phyloP scores from a whole-genome alignment of 2,797 vertebrate species.

The Bovichtus diacanthus region DNA sequence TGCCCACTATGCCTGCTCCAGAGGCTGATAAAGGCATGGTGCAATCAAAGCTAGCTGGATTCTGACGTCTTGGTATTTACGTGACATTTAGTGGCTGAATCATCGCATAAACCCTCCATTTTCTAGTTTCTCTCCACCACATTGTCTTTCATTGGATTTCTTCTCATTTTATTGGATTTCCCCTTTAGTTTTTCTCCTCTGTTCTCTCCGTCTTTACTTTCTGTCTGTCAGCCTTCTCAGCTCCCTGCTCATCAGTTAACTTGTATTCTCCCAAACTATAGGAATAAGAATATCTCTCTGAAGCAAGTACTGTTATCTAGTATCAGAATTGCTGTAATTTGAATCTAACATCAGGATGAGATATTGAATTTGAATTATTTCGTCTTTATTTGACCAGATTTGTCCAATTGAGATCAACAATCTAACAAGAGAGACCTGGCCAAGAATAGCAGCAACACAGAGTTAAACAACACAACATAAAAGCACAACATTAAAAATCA shows the following conservation, averaged over 20 bases:
- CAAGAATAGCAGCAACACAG: too few relatives aligned
- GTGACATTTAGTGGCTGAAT: conserved; percentile 61
- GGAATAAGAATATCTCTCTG: background rate
- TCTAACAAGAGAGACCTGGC: too few relatives aligned
- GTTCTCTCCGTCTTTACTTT: background rate
- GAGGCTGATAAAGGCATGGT: conserved; percentile 27
- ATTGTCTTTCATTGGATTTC: conserved; percentile 26
- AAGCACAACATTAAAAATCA: too few relatives aligned
- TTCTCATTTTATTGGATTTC: conserved; percentile 16
- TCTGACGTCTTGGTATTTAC: conserved; percentile 60
- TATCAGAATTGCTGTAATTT: background rate
- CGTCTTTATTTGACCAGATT: too few relatives aligned
- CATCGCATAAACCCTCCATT: conserved; percentile 24
- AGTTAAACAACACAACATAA: too few relatives aligned
- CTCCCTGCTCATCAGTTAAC: background rate
- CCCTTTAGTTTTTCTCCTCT: background rate
- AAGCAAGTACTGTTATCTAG: background rate
- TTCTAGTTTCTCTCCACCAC: conserved; percentile 21
- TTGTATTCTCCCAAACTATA: background rate
- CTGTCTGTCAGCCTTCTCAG: background rate
- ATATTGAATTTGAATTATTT: too few relatives aligned
- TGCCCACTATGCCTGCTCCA: conserved; percentile 4
- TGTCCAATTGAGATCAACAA: too few relatives aligned
- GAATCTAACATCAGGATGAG: background rate
- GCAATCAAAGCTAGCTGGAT: conserved; percentile 38